These are phyloP conservation scores for Parazoanthus swiftii DNA, from an alignment of 92 coral and sea anemone species.

Conservation along the genomic window DNA sequence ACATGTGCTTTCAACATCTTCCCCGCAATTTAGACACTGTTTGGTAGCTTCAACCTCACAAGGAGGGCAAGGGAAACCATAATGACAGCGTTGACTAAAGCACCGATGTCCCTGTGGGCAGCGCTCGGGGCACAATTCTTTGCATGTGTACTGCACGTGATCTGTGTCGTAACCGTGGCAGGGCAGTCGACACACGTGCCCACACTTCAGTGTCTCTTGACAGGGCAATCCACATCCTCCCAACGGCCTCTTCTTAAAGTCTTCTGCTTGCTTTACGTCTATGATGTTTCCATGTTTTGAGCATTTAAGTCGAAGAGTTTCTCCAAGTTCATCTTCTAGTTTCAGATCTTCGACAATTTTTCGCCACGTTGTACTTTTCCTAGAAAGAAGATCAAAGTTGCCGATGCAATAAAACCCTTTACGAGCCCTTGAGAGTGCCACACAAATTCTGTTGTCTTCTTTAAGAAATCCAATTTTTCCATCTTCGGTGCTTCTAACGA, in stretches of 20 bases:
- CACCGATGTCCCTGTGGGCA: slow-evolving; percentile 50
- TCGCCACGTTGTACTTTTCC: slow-evolving; percentile 46
- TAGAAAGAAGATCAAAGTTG: slow-evolving; percentile 52
- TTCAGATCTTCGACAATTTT: slow-evolving; percentile 47
- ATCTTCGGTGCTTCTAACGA: slow-evolving; percentile 49
- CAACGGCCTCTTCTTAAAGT: slow-evolving; percentile 52
- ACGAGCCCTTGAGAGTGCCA: slow-evolving; percentile 56
- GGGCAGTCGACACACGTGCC: slow-evolving; percentile 59
- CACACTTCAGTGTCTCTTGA: slow-evolving; percentile 57
- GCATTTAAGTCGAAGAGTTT: slow-evolving; percentile 50
- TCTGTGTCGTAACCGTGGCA: slow-evolving; percentile 57
- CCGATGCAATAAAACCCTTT: slow-evolving; percentile 56
- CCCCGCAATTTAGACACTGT: slow-evolving; percentile 57
- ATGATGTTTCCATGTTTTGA: slow-evolving; percentile 45
- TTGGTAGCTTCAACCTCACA: slow-evolving; percentile 43
- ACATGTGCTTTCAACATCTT: slow-evolving; percentile 49
- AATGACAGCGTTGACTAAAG: slow-evolving; percentile 62
- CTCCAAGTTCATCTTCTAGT: slow-evolving; percentile 42
- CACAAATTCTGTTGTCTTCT: slow-evolving; percentile 56
- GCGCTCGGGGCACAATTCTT: slow-evolving; percentile 39
- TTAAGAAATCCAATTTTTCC: slow-evolving; percentile 51
- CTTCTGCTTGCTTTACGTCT: slow-evolving; percentile 51
- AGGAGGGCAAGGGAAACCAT: slow-evolving; percentile 47
- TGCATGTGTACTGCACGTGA: slow-evolving; percentile 44
- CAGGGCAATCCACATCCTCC: slow-evolving; percentile 63